Evolutionary conservation across 2,797 vertebrate genomes (phyloP), one percentile per base, ranked within the genome.

Genomic region (Jordanella pulchra): DNA sequence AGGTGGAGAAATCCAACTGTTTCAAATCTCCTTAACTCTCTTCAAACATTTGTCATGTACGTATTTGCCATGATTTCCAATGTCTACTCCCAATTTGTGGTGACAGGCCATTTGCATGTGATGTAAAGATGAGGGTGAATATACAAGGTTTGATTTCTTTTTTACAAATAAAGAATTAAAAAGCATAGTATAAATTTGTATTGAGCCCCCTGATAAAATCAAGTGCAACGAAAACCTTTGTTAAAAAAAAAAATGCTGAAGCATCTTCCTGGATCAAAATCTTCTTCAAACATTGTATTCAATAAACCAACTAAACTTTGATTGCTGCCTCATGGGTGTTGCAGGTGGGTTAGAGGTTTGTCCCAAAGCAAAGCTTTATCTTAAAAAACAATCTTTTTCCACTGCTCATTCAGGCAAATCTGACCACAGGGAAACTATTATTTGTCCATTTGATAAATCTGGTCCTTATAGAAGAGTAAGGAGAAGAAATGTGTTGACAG

Each of bases 1-100:
- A 75, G 70, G 73, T 75, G 73, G 75, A 85, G 28, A 80, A 78
- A 35, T 83, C 68, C 64, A 75, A 67, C 79, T 87, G 80, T 65
- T 25, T 61, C 60, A 61, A 25, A 42, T 56, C 55, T 28, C 6
- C 39, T n/a, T 5, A 61, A 42, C 21, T 12, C 12, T 61, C n/a
- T n/a, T 61, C 32, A 35, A 18, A 14, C 7, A 61, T 39, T 58
- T 58, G 17, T 58, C 17, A 39, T 39, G 58, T n/a, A 35, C 21
- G 58, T n/a, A 35, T 32, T 18, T 35, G 17, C 30, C 30, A 60
- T 18, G 35, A 18, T 11, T 39, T 39, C 23, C 10, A 12, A n/a
- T 39, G 30, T 23, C 5, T 61, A 35, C 21, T 0, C 23, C 4
- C 1, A 11, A 45, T 45, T 45, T 45, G 14, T 45, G 30, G 1